Evolutionary conservation across 1,140 invertebrate genomes (phyloP), one percentile per base, ranked within the genome.

Genomic region (Drosophila pachea): DNA sequence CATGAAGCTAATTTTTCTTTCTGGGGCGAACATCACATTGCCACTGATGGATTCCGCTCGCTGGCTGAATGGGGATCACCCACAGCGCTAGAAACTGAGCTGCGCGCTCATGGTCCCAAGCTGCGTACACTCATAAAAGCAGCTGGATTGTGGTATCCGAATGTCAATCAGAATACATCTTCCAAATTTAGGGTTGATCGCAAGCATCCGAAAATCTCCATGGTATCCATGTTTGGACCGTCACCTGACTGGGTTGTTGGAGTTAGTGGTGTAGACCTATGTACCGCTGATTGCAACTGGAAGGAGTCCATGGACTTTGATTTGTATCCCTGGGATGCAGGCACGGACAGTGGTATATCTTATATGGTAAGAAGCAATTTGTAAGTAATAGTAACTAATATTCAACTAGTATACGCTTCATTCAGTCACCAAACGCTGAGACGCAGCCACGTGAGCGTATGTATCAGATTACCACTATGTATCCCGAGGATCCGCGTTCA

Each of bases 201-300:
- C 43, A 94, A 94, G 78, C 94, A 98, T 86, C 96, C 97, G 74
- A 91, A 98, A 50, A 91, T 99, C 2, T 99, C 98, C 0, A 89
- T 99, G 1, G 94, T 96, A 0, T 97, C 97, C 9, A 99, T 99
- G 98, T 93, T 98, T 76, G 95, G 95, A 0, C 98, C 97, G 0
- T 96, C 95, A 12, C 97, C 97, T 0, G 97, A 99, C 90, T 99
- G 97, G 97, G 95, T 98, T 42, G 94, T 98, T 31, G 98, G 97
- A 12, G 93, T 98, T 1, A 96, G 93, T 66, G 94, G 94, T 4
- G 87, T 98, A 29, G 95, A 98, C 89, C 91, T 99, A 1, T 99
- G 97, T 83, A 91, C 94, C 14, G 92, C 92, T 42, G 95, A 98
- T 89, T 98, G 98, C 88, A 93, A 94, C 0, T 99, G 98, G 98